Evolutionary conservation across 2,888 invertebrate species (phyloP).

Genomic region (Periphyllus acericola): DNA sequence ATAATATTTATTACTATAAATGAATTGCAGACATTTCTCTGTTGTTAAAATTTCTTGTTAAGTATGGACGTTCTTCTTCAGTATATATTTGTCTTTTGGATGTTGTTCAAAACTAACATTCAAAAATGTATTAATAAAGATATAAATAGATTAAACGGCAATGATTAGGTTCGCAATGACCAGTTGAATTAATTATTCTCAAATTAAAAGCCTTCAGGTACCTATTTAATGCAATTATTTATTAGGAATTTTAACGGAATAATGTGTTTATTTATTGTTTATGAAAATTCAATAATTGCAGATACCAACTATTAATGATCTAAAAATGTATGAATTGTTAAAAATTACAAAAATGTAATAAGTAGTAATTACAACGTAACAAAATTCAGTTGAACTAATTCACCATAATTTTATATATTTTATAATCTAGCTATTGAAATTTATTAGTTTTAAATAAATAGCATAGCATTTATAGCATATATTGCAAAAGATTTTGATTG

Average conservation of each 20-base stretch:
- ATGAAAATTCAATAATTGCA: no score
- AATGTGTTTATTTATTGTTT: background rate
- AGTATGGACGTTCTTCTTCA: background rate
- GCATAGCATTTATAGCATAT: no score
- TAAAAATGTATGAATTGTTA: background rate
- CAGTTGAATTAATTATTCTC: background rate
- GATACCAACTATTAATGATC: background rate
- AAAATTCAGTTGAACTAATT: background rate
- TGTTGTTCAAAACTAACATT: constrained; percentile 1
- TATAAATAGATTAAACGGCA: constrained; percentile 16
- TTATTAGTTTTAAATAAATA: background rate
- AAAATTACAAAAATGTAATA: background rate
- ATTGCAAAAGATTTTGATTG: no score
- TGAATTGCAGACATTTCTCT: background rate
- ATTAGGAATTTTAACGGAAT: background rate
- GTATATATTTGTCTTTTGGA: constrained; percentile 4
- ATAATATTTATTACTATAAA: no score
- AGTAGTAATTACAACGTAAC: background rate
- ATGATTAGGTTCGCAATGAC: background rate
- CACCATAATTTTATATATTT: background rate
- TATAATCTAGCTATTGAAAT: background rate
- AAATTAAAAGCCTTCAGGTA: background rate
- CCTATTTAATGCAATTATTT: background rate
- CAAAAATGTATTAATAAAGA: constrained; percentile 8
- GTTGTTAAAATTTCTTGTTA: background rate